These are phyloP conservation scores for Apodemus sylvaticus DNA, from an alignment of 2,113 vertebrate species.

Conservation along the genomic window DNA sequence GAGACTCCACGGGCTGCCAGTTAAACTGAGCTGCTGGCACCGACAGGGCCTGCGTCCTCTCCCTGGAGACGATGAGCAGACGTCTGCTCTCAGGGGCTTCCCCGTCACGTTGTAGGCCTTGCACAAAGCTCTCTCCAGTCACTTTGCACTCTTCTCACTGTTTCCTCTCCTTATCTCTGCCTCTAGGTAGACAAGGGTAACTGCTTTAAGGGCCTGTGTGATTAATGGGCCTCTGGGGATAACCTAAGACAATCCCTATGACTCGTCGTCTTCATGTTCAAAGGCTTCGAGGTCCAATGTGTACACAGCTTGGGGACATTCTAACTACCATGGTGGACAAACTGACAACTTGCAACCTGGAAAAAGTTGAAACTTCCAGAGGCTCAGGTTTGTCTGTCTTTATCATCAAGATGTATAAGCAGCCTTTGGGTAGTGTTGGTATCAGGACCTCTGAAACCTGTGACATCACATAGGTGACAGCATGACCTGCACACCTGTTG, in stretches of 20 bases:
- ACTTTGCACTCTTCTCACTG: neutral
- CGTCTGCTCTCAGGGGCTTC: neutral
- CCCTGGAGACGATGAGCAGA: neutral
- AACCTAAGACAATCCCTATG: neutral
- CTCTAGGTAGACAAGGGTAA: neutral
- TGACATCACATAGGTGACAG: too few species aligned
- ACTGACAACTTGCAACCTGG: rapidly evolving
- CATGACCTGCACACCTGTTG: too few species aligned
- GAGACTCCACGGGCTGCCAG: neutral
- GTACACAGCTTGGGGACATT: neutral
- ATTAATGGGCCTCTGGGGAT: neutral
- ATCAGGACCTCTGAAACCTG: too few species aligned
- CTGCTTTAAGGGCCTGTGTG: neutral
- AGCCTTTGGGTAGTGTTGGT: too few species aligned
- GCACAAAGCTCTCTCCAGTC: neutral
- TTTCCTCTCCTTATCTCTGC: neutral
- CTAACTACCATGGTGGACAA: neutral
- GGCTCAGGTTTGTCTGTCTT: too few species aligned
- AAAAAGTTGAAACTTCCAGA: neutral
- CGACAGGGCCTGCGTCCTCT: neutral
- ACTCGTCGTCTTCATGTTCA: neutral
- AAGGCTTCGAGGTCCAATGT: too few species aligned
- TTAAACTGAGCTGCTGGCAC: neutral
- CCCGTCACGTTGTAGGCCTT: neutral
- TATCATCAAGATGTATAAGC: too few species aligned